Evolutionary conservation across 2,797 vertebrate species (phyloP).

Genomic region (Echeneis naucrates): DNA sequence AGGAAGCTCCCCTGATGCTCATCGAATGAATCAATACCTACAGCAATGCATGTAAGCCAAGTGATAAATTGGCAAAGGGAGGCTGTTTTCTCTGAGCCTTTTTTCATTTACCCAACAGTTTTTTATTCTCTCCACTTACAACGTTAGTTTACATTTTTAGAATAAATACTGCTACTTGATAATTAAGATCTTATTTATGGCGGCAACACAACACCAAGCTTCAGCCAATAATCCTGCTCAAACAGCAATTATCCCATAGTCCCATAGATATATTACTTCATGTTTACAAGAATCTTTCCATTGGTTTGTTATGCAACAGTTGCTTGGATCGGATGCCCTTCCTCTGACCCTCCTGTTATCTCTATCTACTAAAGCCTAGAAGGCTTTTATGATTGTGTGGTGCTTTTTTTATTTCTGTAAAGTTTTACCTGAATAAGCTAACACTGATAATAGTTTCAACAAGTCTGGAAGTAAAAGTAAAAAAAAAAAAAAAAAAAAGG

Average conservation of each 20-base stretch:
- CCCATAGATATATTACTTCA: slow-evolving; percentile 11
- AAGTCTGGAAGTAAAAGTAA: neutral
- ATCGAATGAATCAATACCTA: neutral
- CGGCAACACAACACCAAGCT: slow-evolving; percentile 9
- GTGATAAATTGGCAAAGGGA: neutral
- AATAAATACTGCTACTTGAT: neutral
- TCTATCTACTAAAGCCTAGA: slow-evolving; percentile 32
- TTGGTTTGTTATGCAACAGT: slow-evolving; percentile 76
- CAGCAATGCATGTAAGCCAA: too few species aligned
- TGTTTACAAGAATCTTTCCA: slow-evolving; percentile 52
- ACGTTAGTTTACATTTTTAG: neutral
- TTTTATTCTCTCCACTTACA: neutral
- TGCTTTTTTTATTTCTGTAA: slow-evolving; percentile 16
- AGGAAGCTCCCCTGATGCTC: neutral
- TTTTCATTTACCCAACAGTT: too few species aligned
- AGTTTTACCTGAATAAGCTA: slow-evolving; percentile 1
- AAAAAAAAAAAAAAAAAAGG: too few species aligned
- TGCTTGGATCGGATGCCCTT: slow-evolving; percentile 63
- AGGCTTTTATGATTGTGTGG: slow-evolving; percentile 35
- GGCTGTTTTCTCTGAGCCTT: too few species aligned
- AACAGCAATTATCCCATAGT: slow-evolving; percentile 14
- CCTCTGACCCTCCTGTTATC: slow-evolving; percentile 61
- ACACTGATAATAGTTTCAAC: neutral
- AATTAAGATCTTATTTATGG: neutral
- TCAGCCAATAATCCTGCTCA: slow-evolving; percentile 12